Base-by-base conservation (phyloP, 1,140 invertebrate genomes). In the Rhynchophorus ferrugineus region DNA sequence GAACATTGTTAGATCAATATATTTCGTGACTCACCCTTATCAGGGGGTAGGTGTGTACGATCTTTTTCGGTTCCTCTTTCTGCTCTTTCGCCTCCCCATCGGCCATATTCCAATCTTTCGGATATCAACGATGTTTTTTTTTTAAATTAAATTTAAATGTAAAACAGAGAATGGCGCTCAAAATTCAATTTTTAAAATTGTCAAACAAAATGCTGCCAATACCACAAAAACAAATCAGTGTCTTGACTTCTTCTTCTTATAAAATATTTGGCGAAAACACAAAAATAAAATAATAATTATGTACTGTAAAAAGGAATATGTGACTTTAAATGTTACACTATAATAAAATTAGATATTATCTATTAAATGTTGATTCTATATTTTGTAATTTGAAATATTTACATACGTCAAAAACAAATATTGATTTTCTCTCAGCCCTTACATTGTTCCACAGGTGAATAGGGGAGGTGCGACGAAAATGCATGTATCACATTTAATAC, bases 11-110 rank as follows among this genome's bases (percentile, higher is more conserved):
- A 8, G 24, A 43, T 36, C 19, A 36, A n/a, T 18, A 43, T 49
- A 46, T 7, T 22, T 18, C 41, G n/a, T 64, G 53, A 64, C 64
- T 67, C 72, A 86, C 84, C 75, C 82, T 77, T 43, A 86, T 78
- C 39, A 87, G 64, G 2, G 85, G 82, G 75, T 87, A 86, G 1
- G 80, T 81, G 61, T 87, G 83, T 20, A 84, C 71, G 34, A 84
- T 76, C 75, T 85, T 84, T 62, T 84, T 83, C 8, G 72, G 71
- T 49, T 72, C 73, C 49, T 74, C 73, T 34, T 70, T 71, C 56
- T 68, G 73, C 55, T 74, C 71, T 37, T 75, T 74, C 38, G 65
- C 74, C 18, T 59, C 69, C 18, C 68, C 72, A 37, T 73, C 72
- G 38, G 63, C 72, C 71, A 74, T 75, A 39, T 35, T 1, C 33